Conservation (phyloP, 2,113 vertebrate genomes). For the Macrotis lagotis region DNA sequence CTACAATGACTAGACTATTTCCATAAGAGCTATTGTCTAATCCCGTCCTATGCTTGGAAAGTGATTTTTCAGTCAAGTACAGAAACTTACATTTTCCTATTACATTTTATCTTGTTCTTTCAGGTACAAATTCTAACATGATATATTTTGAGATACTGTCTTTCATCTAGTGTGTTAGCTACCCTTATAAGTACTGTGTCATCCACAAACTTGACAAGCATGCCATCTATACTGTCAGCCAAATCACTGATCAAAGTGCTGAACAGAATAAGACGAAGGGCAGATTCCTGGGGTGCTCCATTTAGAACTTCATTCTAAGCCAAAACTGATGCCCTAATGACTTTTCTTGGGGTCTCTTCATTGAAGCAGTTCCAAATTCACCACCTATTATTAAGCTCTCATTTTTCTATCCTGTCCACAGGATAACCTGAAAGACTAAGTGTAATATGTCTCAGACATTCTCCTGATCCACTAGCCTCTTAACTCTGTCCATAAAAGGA, state of each 20-base stretch:
- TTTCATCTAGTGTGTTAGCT: not conserved
- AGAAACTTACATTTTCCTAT: not conserved
- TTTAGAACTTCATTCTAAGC: not conserved
- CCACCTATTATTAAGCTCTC: not conserved
- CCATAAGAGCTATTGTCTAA: not conserved
- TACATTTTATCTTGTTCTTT: not conserved
- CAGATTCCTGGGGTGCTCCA: not conserved
- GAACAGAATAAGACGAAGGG: not conserved
- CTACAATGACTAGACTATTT: not conserved
- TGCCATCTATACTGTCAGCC: not conserved
- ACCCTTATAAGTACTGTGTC: not conserved
- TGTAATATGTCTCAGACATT: not conserved
- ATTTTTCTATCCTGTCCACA: not conserved
- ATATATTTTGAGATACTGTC: not conserved
- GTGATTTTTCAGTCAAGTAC: not conserved
- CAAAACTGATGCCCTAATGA: not conserved
- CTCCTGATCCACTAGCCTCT: not conserved
- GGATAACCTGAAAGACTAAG: not conserved
- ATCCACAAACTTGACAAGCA: not conserved
- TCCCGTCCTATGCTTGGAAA: not conserved
- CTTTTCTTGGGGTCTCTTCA: not conserved
- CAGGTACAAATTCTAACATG: not conserved
- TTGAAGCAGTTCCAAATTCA: not conserved
- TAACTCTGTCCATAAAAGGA: not conserved
- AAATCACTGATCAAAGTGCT: not conserved